Evolutionary conservation across 64 coral and sea anemone species (phyloP).

Genomic region (Stichodactyla helianthus): DNA sequence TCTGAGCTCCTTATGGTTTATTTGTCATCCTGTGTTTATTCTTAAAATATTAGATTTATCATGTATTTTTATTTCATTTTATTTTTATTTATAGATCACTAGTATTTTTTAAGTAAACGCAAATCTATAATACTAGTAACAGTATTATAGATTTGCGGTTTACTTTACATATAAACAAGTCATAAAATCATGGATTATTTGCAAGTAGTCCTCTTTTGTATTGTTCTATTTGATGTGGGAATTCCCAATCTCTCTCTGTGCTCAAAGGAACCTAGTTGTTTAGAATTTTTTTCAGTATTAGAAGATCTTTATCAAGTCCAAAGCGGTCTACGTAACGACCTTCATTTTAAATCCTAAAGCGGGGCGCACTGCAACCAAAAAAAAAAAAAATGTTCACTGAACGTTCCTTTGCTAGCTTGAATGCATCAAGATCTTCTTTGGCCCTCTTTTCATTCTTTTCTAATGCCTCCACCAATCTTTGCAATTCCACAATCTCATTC

Average conservation of each 20-base stretch:
- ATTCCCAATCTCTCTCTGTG: constrained; percentile 9
- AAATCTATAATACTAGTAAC: no score
- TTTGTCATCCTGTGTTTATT: no score
- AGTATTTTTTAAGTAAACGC: no score
- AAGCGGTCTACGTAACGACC: no score
- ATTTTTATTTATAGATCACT: no score
- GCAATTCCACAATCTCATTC: no score
- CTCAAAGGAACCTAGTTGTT: background rate
- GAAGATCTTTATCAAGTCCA: constrained; percentile 40
- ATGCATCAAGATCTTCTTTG: background rate
- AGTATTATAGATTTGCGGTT: no score
- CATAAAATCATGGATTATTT: background rate
- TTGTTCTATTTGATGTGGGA: background rate
- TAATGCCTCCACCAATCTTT: background rate
- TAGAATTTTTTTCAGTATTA: constrained; percentile 19
- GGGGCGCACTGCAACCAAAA: constrained; percentile 31
- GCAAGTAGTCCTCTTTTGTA: background rate
- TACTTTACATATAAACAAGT: no score
- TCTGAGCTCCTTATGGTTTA: no score
- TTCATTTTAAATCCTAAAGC: background rate
- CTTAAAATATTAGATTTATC: no score
- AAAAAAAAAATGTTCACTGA: constrained; percentile 31
- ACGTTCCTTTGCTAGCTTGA: constrained; percentile 1
- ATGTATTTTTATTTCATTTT: no score
- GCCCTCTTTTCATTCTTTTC: constrained; percentile 15